These are phyloP conservation scores for Lamellibrachia satsuma DNA, from an alignment of 2,888 invertebrate species.

Conservation along the genomic window DNA sequence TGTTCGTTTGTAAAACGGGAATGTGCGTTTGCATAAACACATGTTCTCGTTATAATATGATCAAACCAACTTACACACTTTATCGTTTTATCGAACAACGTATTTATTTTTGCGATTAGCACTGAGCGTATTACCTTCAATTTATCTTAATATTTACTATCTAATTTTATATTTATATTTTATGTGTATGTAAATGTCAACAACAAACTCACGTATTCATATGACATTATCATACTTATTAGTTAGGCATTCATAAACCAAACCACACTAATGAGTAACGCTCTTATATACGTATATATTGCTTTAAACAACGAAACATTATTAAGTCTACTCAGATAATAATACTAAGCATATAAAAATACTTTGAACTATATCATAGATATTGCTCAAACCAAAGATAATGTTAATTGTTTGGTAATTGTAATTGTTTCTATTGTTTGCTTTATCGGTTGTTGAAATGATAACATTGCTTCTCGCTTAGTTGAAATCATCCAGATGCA, in stretches of 20 bases:
- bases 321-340: not conserved
- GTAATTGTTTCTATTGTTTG: not conserved
- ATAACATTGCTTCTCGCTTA: not conserved
- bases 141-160: too few relatives aligned
- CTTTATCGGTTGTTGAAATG: not conserved
- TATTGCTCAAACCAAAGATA: not conserved
- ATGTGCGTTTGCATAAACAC: not conserved
- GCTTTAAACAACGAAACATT: not conserved
- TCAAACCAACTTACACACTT: not conserved
- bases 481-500: not conserved
- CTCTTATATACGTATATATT: too few relatives aligned
- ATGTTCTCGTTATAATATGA: not conserved
- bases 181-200: too few relatives aligned
- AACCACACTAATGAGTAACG: too few relatives aligned
- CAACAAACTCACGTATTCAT: too few relatives aligned
- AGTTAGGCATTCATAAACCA: too few relatives aligned
- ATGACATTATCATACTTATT: too few relatives aligned
- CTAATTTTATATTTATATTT: too few relatives aligned
- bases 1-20: not conserved
- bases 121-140: not conserved
- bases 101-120: not conserved
- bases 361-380: not conserved
- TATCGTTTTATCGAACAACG: not conserved
- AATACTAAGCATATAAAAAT: not conserved
- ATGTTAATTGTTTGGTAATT: not conserved